These are phyloP conservation scores for Agonopterix heracliana DNA, from an alignment of 2,888 invertebrate species.

Conservation along the genomic window DNA sequence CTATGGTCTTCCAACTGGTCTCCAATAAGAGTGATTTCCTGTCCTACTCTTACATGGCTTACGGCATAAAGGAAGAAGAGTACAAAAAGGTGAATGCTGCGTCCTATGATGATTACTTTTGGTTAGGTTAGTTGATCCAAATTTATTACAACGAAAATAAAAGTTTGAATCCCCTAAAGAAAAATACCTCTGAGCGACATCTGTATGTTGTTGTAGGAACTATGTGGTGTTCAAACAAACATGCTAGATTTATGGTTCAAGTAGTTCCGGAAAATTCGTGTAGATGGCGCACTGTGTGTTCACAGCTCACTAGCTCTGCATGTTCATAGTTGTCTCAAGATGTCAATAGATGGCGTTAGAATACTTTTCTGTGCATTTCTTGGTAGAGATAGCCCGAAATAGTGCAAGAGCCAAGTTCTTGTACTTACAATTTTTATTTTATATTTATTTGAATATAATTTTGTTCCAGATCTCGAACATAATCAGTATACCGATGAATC, in stretches of 20 bases:
- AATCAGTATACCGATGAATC: conserved; percentile 45
- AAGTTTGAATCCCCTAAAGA: too few relatives aligned
- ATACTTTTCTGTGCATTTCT: too few relatives aligned
- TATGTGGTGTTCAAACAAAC: too few relatives aligned
- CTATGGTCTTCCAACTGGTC: conserved; percentile 55
- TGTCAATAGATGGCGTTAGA: too few relatives aligned
- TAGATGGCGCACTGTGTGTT: too few relatives aligned
- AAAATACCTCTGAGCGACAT: background rate
- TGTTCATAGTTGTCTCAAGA: too few relatives aligned
- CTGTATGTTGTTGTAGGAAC: background rate
- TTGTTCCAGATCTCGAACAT: conserved; percentile 53
- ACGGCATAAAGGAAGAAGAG: conserved; percentile 57
- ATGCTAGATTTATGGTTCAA: too few relatives aligned
- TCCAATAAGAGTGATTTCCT: conserved; percentile 63
- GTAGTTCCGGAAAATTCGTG: too few relatives aligned
- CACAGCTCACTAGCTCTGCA: too few relatives aligned
- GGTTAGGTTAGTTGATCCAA: background rate
- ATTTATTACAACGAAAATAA: background rate
- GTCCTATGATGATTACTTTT: background rate
- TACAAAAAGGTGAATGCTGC: conserved; percentile 58
- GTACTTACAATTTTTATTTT: too few relatives aligned
- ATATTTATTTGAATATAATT: conserved; percentile 3
- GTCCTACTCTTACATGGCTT: conserved; percentile 50
- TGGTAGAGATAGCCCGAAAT: too few relatives aligned
- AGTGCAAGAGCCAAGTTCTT: background rate